Base-by-base conservation (phyloP, 2,113 vertebrate genomes). In the Silurus meridionalis region DNA sequence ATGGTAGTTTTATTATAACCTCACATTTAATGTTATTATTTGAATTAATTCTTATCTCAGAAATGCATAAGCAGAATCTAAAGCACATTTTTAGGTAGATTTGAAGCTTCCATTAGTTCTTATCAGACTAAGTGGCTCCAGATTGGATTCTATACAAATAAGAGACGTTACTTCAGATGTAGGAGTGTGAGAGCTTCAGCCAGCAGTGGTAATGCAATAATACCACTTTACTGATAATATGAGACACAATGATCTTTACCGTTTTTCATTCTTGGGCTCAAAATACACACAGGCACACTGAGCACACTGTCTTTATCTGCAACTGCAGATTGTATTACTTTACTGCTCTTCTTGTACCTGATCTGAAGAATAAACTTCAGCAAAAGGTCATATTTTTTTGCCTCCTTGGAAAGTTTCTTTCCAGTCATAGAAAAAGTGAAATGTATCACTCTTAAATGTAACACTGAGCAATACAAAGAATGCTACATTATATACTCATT, bases 121-220 rank as follows among this genome's bases (percentile, higher is more conserved):
- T 91, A 90, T 89, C 93, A 93, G 91, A 92, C 91, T 80, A 19
- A 90, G 87, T 60, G 28, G 78, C 83, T 81, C 81, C 60, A 10
- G 89, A 86, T 89, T 91, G 88, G 90, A 83, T 89, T 87, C 88
- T 92, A 92, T 87, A 92, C 91, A 91, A 91, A 92, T 92, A 89
- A 92, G 89, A 72, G 80, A 91, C 90, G 90, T 86, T 91, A 88
- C 83, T 88, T 92, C 74, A 87, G 71, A 91, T 83, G 90, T 74
- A 86, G 88, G 88, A 90, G 88, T 64, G 69, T 83, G 67, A 87
- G 90, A 87, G 52, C 23, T 83, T 91, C 88, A 90, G 89, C 90
- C 89, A 91, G 89, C 88, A 79, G 87, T 85, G 55, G 75, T 71
- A 82, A 90, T 85, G 25, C 72, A 63, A 78, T 86, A 90, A 75